phyloP scores from a whole-genome alignment of 2,888 invertebrate species.

The Napeogenes sylphis region DNA sequence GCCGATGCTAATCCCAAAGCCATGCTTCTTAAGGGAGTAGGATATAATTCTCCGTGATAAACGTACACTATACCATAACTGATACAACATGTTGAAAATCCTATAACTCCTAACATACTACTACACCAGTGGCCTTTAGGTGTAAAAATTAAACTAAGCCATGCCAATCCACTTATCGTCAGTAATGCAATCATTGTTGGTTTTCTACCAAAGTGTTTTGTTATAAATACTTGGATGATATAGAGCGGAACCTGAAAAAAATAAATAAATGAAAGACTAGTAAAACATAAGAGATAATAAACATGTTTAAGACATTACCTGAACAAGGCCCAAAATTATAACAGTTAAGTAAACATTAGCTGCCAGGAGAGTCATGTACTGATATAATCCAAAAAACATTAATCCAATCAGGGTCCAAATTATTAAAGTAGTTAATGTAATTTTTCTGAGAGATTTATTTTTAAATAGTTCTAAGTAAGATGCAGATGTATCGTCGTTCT shows the following conservation, averaged over 20 bases:
- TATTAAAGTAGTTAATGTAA: conserved; percentile 38
- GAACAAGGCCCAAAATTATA: conserved; percentile 43
- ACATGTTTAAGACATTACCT: conserved; percentile 38
- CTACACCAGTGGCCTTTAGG: conserved; percentile 40
- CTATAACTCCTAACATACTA: conserved; percentile 39
- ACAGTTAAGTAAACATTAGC: conserved; percentile 44
- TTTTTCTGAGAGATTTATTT: conserved; percentile 39
- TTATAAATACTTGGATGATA: conserved; percentile 38
- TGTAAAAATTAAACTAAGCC: conserved; percentile 41
- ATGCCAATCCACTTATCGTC: conserved; percentile 35
- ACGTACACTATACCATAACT: conserved; percentile 43
- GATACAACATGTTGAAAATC: conserved; percentile 34
- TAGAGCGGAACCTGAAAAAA: conserved; percentile 46
- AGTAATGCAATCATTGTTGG: conserved; percentile 34
- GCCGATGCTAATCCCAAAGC: conserved; percentile 45
- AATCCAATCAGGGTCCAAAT: conserved; percentile 46
- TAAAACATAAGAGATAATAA: not conserved
- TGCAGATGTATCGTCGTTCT: conserved; percentile 31
- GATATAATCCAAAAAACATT: conserved; percentile 49
- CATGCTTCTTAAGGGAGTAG: conserved; percentile 55
- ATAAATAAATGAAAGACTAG: conserved; percentile 5
- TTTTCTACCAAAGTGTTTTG: conserved; percentile 44
- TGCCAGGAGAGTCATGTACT: conserved; percentile 46
- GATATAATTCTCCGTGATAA: conserved; percentile 50
- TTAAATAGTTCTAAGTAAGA: conserved; percentile 48